Base-by-base conservation (phyloP, 2,113 vertebrate species). In the Mystacornis crossleyi region DNA sequence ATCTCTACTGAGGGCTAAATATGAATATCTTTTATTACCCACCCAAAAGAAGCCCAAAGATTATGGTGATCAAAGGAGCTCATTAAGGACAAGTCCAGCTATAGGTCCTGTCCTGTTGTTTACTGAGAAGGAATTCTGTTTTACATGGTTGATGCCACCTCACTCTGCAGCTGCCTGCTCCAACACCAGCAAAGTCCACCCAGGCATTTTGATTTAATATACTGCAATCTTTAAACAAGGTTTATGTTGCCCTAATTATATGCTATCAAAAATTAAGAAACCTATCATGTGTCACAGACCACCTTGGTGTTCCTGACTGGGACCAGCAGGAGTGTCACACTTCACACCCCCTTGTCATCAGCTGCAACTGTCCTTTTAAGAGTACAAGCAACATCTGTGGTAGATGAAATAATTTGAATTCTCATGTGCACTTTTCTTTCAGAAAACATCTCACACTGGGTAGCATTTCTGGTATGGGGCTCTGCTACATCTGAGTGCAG, bases 181-280 rank as follows among this genome's bases (percentile, higher is more conserved):
- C 96, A 97, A 95, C 75, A 97, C 67, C 92, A 97, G 95, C 86
- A 95, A 95, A 96, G 36, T 86, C 81, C 89, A 87, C 90, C 60
- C 89, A 97, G 82, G 75, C 6, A 4, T 77, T 95, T 86, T 60
- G 26, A 79, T 96, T 97, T 97, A 96, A 97, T 95, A 96, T 95
- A 93, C 18, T 95, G 82, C 36, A 43, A 93, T 97, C 89, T 87
- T 98, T 97, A 98, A 98, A 97, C 7, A 54, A 93, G 86, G 71
- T 86, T 97, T 96, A 95, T 71, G 80, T 97, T 97, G 91, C 92
- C 97, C 95, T 97, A 97, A 97, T 98, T 98, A 97, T 90, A 97
- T 36, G 45, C 97, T 98, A 97, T 97, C 95, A 95, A 98, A 97
- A 98, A 96, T 98, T 98, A 98, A 96, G 97, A 97, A 98, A 97